phyloP scores from a whole-genome alignment of 2,888 invertebrate genomes.

The Lordiphosa fenestrarum region DNA sequence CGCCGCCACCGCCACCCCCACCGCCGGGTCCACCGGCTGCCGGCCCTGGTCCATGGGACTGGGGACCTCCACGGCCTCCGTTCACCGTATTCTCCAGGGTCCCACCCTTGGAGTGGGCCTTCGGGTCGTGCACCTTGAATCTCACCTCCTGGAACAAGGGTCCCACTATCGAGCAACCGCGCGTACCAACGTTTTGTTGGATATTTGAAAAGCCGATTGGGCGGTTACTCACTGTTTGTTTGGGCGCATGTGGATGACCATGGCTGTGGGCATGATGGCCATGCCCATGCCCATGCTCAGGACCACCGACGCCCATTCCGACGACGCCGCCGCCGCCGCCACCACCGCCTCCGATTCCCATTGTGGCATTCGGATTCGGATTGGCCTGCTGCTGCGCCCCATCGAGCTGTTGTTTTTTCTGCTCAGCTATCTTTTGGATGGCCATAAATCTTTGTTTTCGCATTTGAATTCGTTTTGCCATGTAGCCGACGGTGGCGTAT shows the following conservation, averaged over 20 bases:
- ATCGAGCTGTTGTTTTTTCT: constrained; percentile 92
- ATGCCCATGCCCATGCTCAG: constrained; percentile 81
- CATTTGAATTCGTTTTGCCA: constrained; percentile 98
- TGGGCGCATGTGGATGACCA: constrained; percentile 81
- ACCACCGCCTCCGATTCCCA: constrained; percentile 47
- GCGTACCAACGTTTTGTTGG: constrained; percentile 81
- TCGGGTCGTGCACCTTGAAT: constrained; percentile 96
- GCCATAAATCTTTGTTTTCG: constrained; percentile 94
- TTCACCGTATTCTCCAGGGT: constrained; percentile 95
- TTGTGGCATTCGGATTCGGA: constrained; percentile 85
- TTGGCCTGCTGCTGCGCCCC: constrained; percentile 88
- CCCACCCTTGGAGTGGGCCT: constrained; percentile 95
- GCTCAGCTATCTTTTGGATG: constrained; percentile 94
- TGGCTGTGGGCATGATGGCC: constrained; percentile 81
- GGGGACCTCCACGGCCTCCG: constrained; percentile 86
- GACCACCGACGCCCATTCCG: constrained; percentile 44
- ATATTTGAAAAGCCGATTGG: constrained; percentile 81
- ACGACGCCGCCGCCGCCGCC: constrained; percentile 34
- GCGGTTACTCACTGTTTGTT: constrained; percentile 81
- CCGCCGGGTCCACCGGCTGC: constrained; percentile 77
- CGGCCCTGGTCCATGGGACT: constrained; percentile 82
- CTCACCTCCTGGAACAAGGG: constrained; percentile 93
- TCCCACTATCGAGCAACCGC: constrained; percentile 84
- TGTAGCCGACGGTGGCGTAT: constrained; percentile 98
- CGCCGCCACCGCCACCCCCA: constrained; percentile 70